These are phyloP conservation scores for Ophiothrix spiculata DNA, from an alignment of 35 echinoderm and acorn worm genomes.

Conservation along the genomic window DNA sequence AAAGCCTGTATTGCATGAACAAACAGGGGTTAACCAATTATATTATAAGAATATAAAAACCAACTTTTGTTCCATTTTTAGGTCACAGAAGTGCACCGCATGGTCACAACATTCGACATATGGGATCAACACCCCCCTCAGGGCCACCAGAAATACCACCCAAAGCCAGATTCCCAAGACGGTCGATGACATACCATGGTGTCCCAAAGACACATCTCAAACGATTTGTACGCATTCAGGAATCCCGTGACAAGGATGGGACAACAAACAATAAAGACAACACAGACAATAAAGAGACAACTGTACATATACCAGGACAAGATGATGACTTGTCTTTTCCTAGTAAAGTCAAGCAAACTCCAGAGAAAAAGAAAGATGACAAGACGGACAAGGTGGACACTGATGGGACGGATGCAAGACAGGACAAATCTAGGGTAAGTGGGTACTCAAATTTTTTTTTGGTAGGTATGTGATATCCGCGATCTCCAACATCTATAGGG, in stretches of 20 bases:
- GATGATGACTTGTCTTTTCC: neutral
- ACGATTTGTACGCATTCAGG: neutral
- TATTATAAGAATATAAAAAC: too few species aligned
- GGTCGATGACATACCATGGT: neutral
- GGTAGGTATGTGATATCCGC: too few species aligned
- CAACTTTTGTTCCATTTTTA: too few species aligned
- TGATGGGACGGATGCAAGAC: too few species aligned
- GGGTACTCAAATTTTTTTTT: too few species aligned
- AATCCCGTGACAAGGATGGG: neutral
- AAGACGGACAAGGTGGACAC: too few species aligned
- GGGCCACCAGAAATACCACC: neutral
- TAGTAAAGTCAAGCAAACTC: neutral
- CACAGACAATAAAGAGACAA: neutral
- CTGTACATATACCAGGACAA: conserved; percentile 4
- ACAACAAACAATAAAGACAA: neutral
- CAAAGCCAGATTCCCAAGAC: neutral
- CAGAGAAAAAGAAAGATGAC: neutral
- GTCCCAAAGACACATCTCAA: conserved; percentile 1
- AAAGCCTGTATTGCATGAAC: too few species aligned
- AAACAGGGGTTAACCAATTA: too few species aligned
- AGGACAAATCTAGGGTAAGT: too few species aligned
- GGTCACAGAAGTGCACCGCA: neutral
- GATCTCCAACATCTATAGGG: too few species aligned
- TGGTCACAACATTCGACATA: neutral
- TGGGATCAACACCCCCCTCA: neutral